phyloP scores from a whole-genome alignment of 2,888 invertebrate species.

The Acleris emargana region DNA sequence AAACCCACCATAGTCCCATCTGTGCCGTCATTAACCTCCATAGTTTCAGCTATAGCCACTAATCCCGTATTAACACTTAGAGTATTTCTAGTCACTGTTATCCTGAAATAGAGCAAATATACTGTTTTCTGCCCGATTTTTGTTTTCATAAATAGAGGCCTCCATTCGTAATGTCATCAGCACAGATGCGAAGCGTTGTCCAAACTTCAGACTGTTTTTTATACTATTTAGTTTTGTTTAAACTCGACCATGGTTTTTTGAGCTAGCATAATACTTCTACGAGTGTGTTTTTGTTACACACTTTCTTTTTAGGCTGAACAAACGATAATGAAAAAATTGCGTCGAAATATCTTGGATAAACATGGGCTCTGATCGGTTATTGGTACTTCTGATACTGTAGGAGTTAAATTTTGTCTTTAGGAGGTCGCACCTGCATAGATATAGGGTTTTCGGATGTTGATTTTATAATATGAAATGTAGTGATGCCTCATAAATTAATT shows the following conservation, averaged over 20 bases:
- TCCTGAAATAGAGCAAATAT: conserved; percentile 34
- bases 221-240: background rate
- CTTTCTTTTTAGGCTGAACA: too few relatives aligned
- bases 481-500: too few relatives aligned
- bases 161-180: conserved; percentile 52
- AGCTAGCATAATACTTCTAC: too few relatives aligned
- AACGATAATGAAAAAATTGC: too few relatives aligned
- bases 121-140: conserved; percentile 47
- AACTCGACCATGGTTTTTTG: background rate
- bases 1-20: conserved; percentile 2
- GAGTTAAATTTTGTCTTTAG: too few relatives aligned
- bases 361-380: too few relatives aligned
- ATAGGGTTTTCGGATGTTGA: too few relatives aligned
- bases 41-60: conserved; percentile 33
- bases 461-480: too few relatives aligned
- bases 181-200: conserved; percentile 60
- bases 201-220: conserved; percentile 58
- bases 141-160: conserved; percentile 58
- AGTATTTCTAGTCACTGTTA: conserved; percentile 22
- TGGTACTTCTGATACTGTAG: too few relatives aligned
- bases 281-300: too few relatives aligned
- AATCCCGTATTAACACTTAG: conserved; percentile 25
- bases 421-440: too few relatives aligned
- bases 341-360: too few relatives aligned
- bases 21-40: conserved; percentile 17